Evolutionary conservation across 1,140 invertebrate genomes (phyloP).

Genomic region (Drosophila asahinai): DNA sequence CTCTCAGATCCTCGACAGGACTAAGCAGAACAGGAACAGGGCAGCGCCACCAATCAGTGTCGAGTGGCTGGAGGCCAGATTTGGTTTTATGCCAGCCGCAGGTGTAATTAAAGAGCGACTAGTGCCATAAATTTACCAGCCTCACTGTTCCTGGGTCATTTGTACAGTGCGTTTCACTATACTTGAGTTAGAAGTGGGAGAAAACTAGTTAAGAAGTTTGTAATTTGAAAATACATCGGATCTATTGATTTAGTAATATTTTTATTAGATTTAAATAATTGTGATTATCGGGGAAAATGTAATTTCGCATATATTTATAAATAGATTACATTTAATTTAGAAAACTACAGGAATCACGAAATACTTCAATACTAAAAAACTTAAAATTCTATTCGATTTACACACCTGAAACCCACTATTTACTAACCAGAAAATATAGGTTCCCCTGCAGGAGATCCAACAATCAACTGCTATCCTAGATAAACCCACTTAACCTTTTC

Average conservation of each 20-base stretch:
- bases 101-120: slow-evolving; percentile 73
- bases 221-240: too few relatives aligned
- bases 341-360: too few relatives aligned
- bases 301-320: too few relatives aligned
- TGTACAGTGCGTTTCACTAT: slow-evolving; percentile 8
- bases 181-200: background rate
- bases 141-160: background rate
- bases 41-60: slow-evolving; percentile 3
- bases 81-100: slow-evolving; percentile 49
- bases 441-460: slow-evolving; percentile 1
- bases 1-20: slow-evolving; percentile 25
- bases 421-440: slow-evolving; percentile 27
- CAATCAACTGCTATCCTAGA: background rate
- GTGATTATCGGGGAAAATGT: too few relatives aligned
- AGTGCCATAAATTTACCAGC: slow-evolving; percentile 61
- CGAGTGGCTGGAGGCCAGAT: slow-evolving; percentile 23
- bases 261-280: too few relatives aligned
- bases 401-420: slow-evolving; percentile 14
- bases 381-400: background rate
- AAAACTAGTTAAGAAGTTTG: background rate
- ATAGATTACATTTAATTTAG: too few relatives aligned
- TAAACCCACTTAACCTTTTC: background rate
- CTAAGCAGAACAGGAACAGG: slow-evolving; percentile 4
- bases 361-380: background rate
- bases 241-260: too few relatives aligned